Evolutionary conservation across 2,113 vertebrate species (phyloP), one percentile per base, ranked within the genome.

Genomic region (Plecturocebus donacophilus): DNA sequence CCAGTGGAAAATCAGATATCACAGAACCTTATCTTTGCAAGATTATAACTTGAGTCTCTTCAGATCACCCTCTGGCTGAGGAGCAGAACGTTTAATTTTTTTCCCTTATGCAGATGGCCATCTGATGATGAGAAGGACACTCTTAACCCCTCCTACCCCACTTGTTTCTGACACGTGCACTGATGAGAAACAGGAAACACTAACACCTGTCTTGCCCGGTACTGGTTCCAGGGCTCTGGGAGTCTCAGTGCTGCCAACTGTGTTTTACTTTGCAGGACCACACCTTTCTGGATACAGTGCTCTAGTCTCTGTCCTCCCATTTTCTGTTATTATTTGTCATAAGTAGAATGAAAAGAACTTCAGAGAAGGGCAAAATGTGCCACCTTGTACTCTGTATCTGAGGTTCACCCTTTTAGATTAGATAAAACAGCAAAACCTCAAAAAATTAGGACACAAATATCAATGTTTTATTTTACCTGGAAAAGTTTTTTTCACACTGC

Each of bases 201-300:
- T 5, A 21, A 35, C 2, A 27, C 49, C 42, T 14, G 0, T 21
- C 32, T 68, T 1, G 1, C 5, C 40, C 17, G 8, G 16, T 9
- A 10, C 58, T 13, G 1, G 21, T 21, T 19, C 27, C 12, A 3
- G 23, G 14, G 8, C 17, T 42, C 12, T 21, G 38, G 23, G 45
- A 12, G 17, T 9, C 35, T 71, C 52, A 71, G 17, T 14, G 10
- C 21, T 47, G 27, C 84, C 10, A 17, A 8, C 6, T 25, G 2
- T 12, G 21, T 66, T 32, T 42, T n/a, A 25, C 25, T 84, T 27
- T 25, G 66, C 27, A 16, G 13, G 70, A 32, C 13, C 21, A 11
- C 4, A 32, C 0, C 2, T 52, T 19, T 87, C 42, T 49, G 47
- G 77, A 16, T n/a, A 32, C 20, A 13, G 32, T n/a, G 52, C 54